phyloP scores from a whole-genome alignment of 1,140 invertebrate genomes.

The Drosophila carrolli region DNA sequence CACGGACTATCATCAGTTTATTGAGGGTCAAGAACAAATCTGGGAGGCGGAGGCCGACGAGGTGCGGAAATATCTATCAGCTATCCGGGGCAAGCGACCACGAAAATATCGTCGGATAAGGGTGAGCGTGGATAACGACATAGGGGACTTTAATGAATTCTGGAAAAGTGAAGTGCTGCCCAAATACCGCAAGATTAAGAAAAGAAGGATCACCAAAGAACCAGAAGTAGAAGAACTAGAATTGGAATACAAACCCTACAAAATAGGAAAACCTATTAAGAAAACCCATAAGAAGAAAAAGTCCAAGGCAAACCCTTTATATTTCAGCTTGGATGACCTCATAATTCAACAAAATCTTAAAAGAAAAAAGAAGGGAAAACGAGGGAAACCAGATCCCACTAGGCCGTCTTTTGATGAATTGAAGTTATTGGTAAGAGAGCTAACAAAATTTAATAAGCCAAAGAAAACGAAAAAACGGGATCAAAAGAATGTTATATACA shows the following conservation, averaged over 20 bases:
- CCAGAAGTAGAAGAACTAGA: not conserved
- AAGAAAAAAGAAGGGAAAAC: not conserved
- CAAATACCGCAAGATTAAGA: not conserved
- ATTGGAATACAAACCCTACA: not conserved
- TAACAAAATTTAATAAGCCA: not conserved
- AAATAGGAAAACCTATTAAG: not conserved
- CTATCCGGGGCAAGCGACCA: not conserved
- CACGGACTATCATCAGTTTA: not conserved
- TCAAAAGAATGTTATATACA: too few species aligned
- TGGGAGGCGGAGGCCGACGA: conserved; percentile 27
- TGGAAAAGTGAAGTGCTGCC: conserved; percentile 20
- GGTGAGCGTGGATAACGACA: not conserved
- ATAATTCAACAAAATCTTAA: too few species aligned
- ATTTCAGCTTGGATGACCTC: not conserved
- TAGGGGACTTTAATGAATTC: conserved; percentile 17
- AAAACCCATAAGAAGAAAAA: not conserved
- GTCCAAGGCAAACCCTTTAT: not conserved
- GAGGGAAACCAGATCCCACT: not conserved
- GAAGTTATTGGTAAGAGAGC: not conserved
- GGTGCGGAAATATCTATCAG: conserved; percentile 11
- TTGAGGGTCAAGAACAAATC: conserved; percentile 3
- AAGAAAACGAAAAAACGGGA: not conserved
- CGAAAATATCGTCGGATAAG: not conserved
- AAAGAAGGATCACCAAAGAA: fast-evolving
- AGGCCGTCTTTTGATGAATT: not conserved